These are phyloP conservation scores for Zaprionus capensis DNA, from an alignment of 1,140 invertebrate species.

Conservation along the genomic window DNA sequence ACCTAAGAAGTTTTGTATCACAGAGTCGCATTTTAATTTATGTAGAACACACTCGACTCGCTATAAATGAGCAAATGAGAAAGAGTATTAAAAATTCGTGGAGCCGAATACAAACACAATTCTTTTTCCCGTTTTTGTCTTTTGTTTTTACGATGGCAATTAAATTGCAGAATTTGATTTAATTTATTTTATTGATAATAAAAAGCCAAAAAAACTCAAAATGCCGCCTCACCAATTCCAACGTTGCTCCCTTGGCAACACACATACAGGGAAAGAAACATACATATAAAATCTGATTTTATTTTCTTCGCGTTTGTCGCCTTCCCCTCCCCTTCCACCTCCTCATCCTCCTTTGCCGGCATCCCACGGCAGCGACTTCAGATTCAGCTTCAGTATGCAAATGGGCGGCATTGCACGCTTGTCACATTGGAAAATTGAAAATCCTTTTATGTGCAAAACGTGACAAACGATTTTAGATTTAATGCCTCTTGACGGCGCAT, in stretches of 20 bases:
- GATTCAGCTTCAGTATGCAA: conserved; percentile 60
- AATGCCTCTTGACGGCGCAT: conserved; percentile 51
- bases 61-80: not conserved
- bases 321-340: not conserved
- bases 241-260: not conserved
- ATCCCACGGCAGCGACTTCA: not conserved
- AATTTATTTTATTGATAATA: conserved; percentile 82
- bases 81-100: conserved; percentile 17
- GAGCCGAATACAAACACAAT: not conserved
- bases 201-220: conserved; percentile 64
- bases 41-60: not conserved
- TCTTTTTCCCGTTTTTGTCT: conserved; percentile 24
- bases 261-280: not conserved
- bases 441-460: conserved; percentile 81
- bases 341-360: not conserved
- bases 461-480: conserved; percentile 75
- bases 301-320: conserved; percentile 45
- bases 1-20: not conserved
- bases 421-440: conserved; percentile 81
- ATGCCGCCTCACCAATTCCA: conserved; percentile 44
- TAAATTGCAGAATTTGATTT: conserved; percentile 80
- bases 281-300: conserved; percentile 74
- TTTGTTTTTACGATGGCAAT: conserved; percentile 77
- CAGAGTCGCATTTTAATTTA: not conserved
- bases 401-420: conserved; percentile 55